phyloP scores from a whole-genome alignment of 2,888 invertebrate genomes.

The Lycophotia porphyrea region DNA sequence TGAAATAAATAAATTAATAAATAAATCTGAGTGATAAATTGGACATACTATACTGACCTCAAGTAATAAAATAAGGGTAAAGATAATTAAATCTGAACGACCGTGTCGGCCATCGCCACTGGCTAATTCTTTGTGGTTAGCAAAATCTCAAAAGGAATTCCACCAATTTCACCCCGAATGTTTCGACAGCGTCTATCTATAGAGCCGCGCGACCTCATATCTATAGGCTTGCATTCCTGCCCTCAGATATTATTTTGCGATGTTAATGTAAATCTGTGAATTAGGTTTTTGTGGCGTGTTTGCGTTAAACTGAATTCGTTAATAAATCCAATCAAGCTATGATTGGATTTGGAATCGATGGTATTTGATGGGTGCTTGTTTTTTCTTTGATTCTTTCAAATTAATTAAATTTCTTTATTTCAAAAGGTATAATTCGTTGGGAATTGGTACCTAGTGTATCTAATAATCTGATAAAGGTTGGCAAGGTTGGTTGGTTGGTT shows the following conservation, averaged over 20 bases:
- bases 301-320: neutral
- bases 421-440: too few species aligned
- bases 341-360: slow-evolving; percentile 15
- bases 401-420: too few species aligned
- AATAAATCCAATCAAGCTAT: too few species aligned
- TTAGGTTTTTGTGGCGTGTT: slow-evolving; percentile 16
- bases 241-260: slow-evolving; percentile 25
- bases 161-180: slow-evolving; percentile 12
- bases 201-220: slow-evolving; percentile 11
- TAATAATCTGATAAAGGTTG: too few species aligned
- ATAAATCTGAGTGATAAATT: neutral
- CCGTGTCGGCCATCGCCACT: neutral
- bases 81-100: neutral
- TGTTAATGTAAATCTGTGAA: slow-evolving; percentile 6
- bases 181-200: slow-evolving; percentile 12
- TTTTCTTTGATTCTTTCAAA: too few species aligned
- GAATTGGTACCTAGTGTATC: too few species aligned
- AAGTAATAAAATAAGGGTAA: neutral
- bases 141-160: slow-evolving; percentile 20
- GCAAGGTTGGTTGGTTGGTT: too few species aligned
- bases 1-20: neutral
- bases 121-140: slow-evolving; percentile 22
- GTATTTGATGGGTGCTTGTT: too few species aligned
- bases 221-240: slow-evolving; percentile 34
- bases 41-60: neutral